Evolutionary conservation across 2,113 vertebrate genomes (phyloP).

Genomic region (Philantomba maxwellii): DNA sequence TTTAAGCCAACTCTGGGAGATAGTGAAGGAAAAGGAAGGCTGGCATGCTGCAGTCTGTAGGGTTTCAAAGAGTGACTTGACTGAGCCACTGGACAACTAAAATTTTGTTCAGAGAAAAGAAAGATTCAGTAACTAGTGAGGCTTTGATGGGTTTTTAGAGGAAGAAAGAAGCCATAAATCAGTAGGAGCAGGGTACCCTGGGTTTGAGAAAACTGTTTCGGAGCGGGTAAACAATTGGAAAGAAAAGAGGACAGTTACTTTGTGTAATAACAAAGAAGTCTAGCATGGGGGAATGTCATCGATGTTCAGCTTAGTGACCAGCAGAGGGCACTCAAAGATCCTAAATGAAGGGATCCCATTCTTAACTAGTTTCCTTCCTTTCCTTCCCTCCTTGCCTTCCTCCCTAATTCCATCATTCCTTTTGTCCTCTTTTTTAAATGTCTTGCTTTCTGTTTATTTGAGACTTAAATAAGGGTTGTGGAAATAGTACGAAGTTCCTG

Average conservation of each 20-base stretch:
- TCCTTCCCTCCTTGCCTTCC: background rate
- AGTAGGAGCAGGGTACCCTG: background rate
- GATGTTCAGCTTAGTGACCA: background rate
- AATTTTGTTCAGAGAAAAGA: background rate
- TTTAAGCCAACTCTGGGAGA: background rate
- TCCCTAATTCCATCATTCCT: background rate
- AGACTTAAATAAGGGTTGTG: background rate
- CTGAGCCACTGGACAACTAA: background rate
- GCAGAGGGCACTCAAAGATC: background rate
- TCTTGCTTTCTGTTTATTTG: background rate
- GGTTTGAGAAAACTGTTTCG: background rate
- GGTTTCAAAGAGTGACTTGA: background rate
- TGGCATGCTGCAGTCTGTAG: background rate
- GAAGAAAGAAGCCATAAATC: background rate
- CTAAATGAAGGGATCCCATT: background rate
- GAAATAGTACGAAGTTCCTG: background rate
- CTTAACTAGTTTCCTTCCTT: background rate
- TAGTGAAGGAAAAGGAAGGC: background rate
- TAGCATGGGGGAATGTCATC: background rate
- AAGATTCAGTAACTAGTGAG: background rate
- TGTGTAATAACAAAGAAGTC: background rate
- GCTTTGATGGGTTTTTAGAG: background rate
- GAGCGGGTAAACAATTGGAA: background rate
- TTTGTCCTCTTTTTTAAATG: background rate
- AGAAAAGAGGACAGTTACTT: background rate